A percentile compares a stretch with the other conserved stretches of the same genome.
Conservation (phyloP, 2,797 vertebrate genomes). For the Liparis tanakae region DNA sequence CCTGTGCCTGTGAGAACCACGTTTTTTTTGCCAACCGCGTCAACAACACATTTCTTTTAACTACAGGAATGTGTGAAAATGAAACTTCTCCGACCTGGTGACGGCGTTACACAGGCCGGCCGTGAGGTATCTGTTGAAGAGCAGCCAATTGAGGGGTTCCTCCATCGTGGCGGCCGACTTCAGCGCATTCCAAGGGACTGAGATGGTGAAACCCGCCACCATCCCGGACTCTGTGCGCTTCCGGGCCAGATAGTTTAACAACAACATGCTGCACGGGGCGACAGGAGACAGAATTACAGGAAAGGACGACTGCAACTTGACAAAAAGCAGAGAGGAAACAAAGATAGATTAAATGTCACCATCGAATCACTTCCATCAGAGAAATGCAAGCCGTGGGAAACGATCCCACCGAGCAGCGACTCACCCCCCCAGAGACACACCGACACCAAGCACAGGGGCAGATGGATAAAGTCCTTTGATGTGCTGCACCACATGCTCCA, state of each 20-base stretch:
- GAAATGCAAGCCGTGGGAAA: background rate
- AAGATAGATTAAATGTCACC: background rate
- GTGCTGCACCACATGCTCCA: slow-evolving; percentile 82
- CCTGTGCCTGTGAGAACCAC: slow-evolving; percentile 79
- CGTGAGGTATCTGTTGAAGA: slow-evolving; percentile 85
- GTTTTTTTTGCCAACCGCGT: background rate
- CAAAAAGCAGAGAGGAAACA: fast-evolving
- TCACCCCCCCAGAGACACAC: slow-evolving; percentile 90
- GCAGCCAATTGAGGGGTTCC: slow-evolving; percentile 84
- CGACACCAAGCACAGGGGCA: slow-evolving; percentile 85
- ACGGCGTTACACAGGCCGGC: slow-evolving; percentile 70
- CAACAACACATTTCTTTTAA: background rate
- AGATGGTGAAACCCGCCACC: slow-evolving; percentile 84
- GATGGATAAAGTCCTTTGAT: slow-evolving; percentile 76
- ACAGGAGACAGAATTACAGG: background rate
- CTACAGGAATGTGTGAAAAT: background rate
- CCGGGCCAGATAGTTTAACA: slow-evolving; percentile 86
- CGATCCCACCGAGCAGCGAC: slow-evolving; percentile 24
- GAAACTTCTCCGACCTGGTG: slow-evolving; percentile 59
- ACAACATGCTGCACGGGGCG: slow-evolving; percentile 77
- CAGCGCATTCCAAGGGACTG: slow-evolving; percentile 83
- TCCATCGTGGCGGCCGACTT: slow-evolving; percentile 83
- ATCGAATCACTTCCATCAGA: background rate
- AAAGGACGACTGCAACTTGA: background rate
- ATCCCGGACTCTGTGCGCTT: slow-evolving; percentile 71